Percentiles rank a stretch among this genome's conserved stretches.
Conservation (phyloP, 1,140 invertebrate genomes). For the Hormaphis cornu region DNA sequence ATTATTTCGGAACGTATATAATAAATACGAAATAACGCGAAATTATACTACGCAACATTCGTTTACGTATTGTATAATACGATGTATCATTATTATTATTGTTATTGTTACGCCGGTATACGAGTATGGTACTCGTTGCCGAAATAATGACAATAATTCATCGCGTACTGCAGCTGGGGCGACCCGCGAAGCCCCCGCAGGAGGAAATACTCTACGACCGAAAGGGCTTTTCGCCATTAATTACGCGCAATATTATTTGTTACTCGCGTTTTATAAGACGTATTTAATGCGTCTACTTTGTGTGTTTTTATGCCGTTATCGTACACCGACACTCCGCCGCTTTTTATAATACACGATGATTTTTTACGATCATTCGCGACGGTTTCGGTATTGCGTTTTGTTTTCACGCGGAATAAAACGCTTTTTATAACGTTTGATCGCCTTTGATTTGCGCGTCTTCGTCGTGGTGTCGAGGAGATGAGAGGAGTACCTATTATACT, state of each 20-base stretch:
- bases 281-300: slow-evolving; percentile 5
- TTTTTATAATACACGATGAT: not conserved
- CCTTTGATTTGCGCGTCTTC: too few relatives aligned
- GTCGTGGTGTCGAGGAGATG: too few relatives aligned
- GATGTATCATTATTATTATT: too few relatives aligned
- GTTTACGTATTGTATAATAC: too few relatives aligned
- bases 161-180: not conserved
- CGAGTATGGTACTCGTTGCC: not conserved
- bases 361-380: not conserved
- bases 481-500: too few relatives aligned
- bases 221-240: slow-evolving; percentile 31
- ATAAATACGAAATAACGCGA: too few relatives aligned
- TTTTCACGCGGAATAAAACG: not conserved
- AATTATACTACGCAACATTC: too few relatives aligned
- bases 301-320: not conserved
- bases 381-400: not conserved
- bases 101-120: too few relatives aligned
- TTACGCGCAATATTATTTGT: slow-evolving; percentile 32
- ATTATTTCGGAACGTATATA: slow-evolving; percentile 28
- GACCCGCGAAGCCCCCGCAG: not conserved
- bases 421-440: too few relatives aligned
- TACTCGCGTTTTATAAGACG: slow-evolving; percentile 30
- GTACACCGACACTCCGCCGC: not conserved
- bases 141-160: slow-evolving; percentile 26
- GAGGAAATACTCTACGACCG: slow-evolving; percentile 28